Evolutionary conservation across 2,113 vertebrate species (phyloP).

Genomic region (Pseudopipra pipra): DNA sequence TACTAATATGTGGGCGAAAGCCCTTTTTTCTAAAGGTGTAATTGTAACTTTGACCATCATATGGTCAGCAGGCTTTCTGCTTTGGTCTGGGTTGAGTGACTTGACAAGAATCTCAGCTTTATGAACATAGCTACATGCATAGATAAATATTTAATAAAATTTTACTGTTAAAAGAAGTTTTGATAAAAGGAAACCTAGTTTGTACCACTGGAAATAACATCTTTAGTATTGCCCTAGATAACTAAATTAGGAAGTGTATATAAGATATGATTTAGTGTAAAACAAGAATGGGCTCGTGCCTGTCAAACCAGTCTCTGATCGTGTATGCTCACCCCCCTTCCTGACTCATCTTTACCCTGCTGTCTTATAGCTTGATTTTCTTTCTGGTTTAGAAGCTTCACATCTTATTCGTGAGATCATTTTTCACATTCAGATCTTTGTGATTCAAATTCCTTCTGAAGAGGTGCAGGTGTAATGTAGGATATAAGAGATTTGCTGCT

Average conservation of each 20-base stretch:
- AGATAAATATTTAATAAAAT: not conserved
- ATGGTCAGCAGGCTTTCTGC: not conserved
- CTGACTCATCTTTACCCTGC: not conserved
- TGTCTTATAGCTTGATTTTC: not conserved
- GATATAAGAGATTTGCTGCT: not conserved
- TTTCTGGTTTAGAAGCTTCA: not conserved
- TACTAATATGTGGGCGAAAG: not conserved
- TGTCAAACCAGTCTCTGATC: not conserved
- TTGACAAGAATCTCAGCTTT: not conserved
- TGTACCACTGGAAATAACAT: not conserved
- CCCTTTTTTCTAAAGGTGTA: not conserved
- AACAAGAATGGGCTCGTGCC: not conserved
- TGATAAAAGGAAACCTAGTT: not conserved
- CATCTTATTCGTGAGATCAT: not conserved
- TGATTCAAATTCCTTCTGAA: not conserved
- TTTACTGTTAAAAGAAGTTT: not conserved
- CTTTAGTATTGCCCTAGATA: not conserved
- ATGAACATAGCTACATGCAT: not conserved
- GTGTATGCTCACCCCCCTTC: not conserved
- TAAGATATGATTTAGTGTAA: not conserved
- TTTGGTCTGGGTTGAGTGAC: not conserved
- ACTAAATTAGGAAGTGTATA: not conserved
- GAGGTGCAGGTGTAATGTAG: not conserved
- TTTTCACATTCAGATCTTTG: not conserved
- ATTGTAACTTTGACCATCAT: not conserved